Percentiles rank a stretch among this genome's conserved stretches.
Evolutionary conservation across 1,140 invertebrate species (phyloP).

Genomic region (Drosophila busckii): DNA sequence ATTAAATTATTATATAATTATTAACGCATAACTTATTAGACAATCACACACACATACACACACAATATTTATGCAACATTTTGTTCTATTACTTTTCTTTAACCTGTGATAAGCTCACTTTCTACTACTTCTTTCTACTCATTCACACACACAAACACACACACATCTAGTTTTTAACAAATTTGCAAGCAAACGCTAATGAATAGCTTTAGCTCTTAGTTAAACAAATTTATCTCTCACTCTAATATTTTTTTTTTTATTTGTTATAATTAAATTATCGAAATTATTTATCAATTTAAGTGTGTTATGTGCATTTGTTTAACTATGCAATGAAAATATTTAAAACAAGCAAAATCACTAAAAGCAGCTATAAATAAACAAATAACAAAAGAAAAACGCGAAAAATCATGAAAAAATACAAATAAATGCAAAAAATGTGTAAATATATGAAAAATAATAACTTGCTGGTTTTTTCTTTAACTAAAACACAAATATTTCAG

Average conservation of each 20-base stretch:
- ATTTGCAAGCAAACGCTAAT: conserved; percentile 49
- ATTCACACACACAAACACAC: conserved; percentile 9
- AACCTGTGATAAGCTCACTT: conserved; percentile 64
- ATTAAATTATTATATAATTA: conserved; percentile 45
- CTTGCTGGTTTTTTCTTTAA: no score
- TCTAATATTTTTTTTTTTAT: conserved; percentile 27
- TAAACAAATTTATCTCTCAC: conserved; percentile 25
- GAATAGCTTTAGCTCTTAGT: conserved; percentile 55
- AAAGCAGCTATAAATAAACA: neutral
- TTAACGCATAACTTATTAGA: conserved; percentile 38
- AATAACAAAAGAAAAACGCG: conserved; percentile 10
- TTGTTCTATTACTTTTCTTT: conserved; percentile 30
- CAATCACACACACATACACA: conserved; percentile 7
- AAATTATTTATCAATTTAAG: conserved; percentile 58
- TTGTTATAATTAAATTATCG: conserved; percentile 58
- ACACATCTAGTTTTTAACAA: conserved; percentile 23
- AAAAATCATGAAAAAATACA: conserved; percentile 16
- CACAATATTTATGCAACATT: conserved; percentile 9
- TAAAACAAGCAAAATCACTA: conserved; percentile 10
- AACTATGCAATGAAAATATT: conserved; percentile 11
- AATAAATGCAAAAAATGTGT: conserved; percentile 14
- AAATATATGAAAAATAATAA: no score
- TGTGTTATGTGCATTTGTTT: conserved; percentile 21
- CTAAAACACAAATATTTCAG: no score
- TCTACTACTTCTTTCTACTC: neutral